phyloP scores from a whole-genome alignment of 30 jellyfish, hydroid and myxozoan genomes.

The Mastigias papua region DNA sequence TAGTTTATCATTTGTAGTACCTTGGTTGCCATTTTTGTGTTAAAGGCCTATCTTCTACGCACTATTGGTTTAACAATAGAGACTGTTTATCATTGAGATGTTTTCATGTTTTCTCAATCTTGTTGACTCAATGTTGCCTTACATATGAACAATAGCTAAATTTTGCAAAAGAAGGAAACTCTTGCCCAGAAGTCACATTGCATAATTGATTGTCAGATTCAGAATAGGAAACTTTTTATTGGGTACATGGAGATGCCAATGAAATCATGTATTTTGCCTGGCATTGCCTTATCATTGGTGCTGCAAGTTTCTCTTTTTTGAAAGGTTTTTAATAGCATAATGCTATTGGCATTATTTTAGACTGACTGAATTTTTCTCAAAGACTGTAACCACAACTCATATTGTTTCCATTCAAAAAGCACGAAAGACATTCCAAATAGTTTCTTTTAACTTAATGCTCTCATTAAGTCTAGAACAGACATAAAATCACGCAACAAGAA shows the following conservation, averaged over 20 bases:
- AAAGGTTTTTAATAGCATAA: too few species aligned
- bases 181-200: conserved; percentile 32
- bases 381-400: not conserved
- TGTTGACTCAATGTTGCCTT: conserved; percentile 20
- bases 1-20: too few species aligned
- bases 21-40: too few species aligned
- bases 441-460: too few species aligned
- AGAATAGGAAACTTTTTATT: conserved; percentile 31
- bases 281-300: conserved; percentile 46
- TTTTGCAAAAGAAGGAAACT: conserved; percentile 37
- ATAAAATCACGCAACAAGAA: not conserved
- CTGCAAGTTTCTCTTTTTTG: not conserved
- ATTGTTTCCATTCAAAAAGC: too few species aligned
- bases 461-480: not conserved
- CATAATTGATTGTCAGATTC: conserved; percentile 11
- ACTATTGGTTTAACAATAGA: not conserved
- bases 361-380: not conserved
- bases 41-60: not conserved
- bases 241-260: conserved; percentile 43
- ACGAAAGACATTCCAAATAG: not conserved
- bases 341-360: not conserved
- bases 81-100: conserved; percentile 3
- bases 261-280: conserved; percentile 37
- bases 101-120: conserved; percentile 2
- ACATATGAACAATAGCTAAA: conserved; percentile 42